Base-by-base conservation (phyloP, 2,888 invertebrate genomes). In the Augiades crinisus region DNA sequence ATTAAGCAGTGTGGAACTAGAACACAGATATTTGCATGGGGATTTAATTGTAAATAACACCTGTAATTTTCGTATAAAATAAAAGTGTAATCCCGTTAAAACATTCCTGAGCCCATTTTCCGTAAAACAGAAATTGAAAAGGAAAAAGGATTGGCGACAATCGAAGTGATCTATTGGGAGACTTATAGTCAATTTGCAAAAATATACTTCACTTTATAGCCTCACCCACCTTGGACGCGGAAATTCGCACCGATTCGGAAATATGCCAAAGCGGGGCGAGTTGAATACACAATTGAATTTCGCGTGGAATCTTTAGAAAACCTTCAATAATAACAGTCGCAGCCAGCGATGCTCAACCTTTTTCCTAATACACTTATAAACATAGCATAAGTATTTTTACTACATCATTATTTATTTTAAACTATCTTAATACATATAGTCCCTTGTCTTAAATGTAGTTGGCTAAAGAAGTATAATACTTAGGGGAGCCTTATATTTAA, bases 151-250 rank as follows among this genome's bases (percentile, higher is more conserved):
- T 65, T 57, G 65, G 57, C 68, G 71, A 72, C 71, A 78, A 74
- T 73, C 63, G 72, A 67, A 63, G 68, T 66, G 67, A 72, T 71
- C 66, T 69, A n/a, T n/a, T 59, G 56, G 62, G 59, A 66, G 71
- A 74, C 68, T 75, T 70, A 74, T 64, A 70, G 74, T 65, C 74
- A 70, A 78, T 78, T 78, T 73, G 64, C 63, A 66, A 77, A n/a
- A 78, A 81, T 78, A 79, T 76, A 67, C 33, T 50, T 41, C 13
- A 41, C 40, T 41, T 47, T 31, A 31, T 47, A 40, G 24, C 46
- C 16, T 37, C 27, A 37, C 36, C 12, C 12, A 46, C 70, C 62
- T 64, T 49, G 53, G 58, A 66, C 59, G 57, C 52, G 55, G 49
- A 50, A 49, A 49, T 49, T 49, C 41, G 16, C 40, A 40, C 47